Evolutionary conservation across 2,797 vertebrate genomes (phyloP), one percentile per base, ranked within the genome.

Genomic region (Smutsia gigantea): DNA sequence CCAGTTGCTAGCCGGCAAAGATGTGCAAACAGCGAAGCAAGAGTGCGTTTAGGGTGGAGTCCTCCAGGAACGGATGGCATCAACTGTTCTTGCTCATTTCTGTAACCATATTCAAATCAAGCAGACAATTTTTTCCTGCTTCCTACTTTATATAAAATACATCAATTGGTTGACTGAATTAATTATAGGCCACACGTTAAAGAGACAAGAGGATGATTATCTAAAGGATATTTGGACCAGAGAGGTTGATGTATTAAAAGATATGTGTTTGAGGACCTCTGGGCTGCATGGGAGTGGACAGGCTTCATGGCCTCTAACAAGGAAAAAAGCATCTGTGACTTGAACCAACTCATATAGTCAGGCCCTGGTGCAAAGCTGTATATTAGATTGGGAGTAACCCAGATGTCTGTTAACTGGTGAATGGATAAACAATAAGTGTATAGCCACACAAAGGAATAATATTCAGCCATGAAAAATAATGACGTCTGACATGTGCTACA

Each of bases 51-150:
- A 23, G 25, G 57, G 27, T 0, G 12, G 14, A 0, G 1, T 19
- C 34, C 37, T 37, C 37, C 37, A 37, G 37, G 37, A 37, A 37
- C 37, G 37, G 37, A 37, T 37, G 37, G 37, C 37, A 37, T 37
- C 37, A 2, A 0, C 51, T 18, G 29, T 31, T 64, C 84, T 49
- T 37, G 12, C 25, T 82, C 49, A 31, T 86, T n/a, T 85, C 39
- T 69, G 72, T 53, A 19, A n/a, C 49, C 53, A 83, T 69, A 92
- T 71, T 87, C 64, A 87, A 78, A 89, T 57, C 68, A 69, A 71
- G 46, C 14, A 63, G 27, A 37, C 7, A 15, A 23, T 61, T 86
- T 79, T 77, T 51, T 81, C 59, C 57, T 88, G 42, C 82, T 83
- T 49, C 15, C 14, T 57, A 34, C 78, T 93, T 57, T n/a, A 37